Conservation (phyloP, 1,140 invertebrate species). For the Goniozus legneri region DNA sequence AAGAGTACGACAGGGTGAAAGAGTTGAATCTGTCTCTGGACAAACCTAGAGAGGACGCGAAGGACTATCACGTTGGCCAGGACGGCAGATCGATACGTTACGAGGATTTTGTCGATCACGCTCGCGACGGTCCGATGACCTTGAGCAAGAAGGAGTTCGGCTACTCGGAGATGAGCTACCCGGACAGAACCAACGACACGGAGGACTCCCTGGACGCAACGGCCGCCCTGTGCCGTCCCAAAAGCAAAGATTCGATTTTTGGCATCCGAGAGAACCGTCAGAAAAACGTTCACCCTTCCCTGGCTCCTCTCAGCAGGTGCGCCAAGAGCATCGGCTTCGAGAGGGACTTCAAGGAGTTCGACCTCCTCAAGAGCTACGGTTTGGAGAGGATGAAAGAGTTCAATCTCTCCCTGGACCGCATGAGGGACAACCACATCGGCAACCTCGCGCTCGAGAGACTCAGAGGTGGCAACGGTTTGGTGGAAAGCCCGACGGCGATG, state of each 20-base stretch:
- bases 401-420: conserved; percentile 28
- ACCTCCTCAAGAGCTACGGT: conserved; percentile 32
- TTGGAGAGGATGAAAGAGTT: conserved; percentile 36
- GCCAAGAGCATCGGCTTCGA: conserved; percentile 24
- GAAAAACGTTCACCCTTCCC: conserved; percentile 24
- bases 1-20: conserved; percentile 32
- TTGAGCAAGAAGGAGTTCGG: conserved; percentile 35
- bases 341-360: conserved; percentile 31
- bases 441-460: conserved; percentile 29
- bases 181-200: conserved; percentile 24
- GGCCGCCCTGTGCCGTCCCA: conserved; percentile 18
- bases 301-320: conserved; percentile 19
- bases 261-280: conserved; percentile 28
- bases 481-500: conserved; percentile 29
- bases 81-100: conserved; percentile 19
- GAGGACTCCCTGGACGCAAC: conserved; percentile 20
- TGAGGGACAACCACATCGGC: conserved; percentile 28
- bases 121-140: conserved; percentile 17
- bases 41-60: conserved; percentile 26
- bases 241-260: conserved; percentile 30
- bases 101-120: conserved; percentile 24
- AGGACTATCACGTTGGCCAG: conserved; percentile 21
- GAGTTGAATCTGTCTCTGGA: conserved; percentile 33
- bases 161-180: conserved; percentile 22
- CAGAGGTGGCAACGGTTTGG: conserved; percentile 15